Base-by-base conservation (phyloP, 2,797 vertebrate species). In the Acrossocheilus fasciatus region DNA sequence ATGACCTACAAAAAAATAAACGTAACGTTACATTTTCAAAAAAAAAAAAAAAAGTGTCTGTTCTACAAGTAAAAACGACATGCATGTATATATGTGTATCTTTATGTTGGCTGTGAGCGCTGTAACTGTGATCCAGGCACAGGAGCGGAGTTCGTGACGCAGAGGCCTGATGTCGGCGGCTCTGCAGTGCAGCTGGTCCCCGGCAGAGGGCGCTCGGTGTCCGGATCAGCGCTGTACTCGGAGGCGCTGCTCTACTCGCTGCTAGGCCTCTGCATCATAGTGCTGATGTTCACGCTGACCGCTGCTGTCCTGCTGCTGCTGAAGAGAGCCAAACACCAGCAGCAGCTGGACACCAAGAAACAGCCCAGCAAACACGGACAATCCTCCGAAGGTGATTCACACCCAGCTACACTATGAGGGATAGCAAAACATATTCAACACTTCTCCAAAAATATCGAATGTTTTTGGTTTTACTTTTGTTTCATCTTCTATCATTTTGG, bases 231-330 rank as follows among this genome's bases (percentile, higher is more conserved):
- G 47, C 86, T 88, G 4, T 88, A 90, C 52, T 57, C 92, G 2
- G 78, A 81, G 0, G 14, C 91, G n/a, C n/a, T 93, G 50, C 75
- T 94, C 36, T 94, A 93, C 89, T 87, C 91, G 11, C 86, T 95
- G 50, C 87, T 95, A 86, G 93, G 90, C 2, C 39, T 95, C n/a
- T 92, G 92, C 84, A 20, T 90, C 20, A 45, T 82, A 4, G 83
- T 95, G 83, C 88, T 95, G 70, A n/a, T 95, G 47, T 90, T 87
- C 4, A 91, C 92, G 54, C 41, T 95, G 52, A 85, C 62, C 64
- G 64, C 94, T 4, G 91, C 94, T 5, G 17, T 94, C 23, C 84
- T 88, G 6, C 83, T 93, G 52, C 89, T 94, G 57, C 73, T 94
- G 47, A 89, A 75, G 70, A 78, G 74, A 50, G 1, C 73, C 57